Percentiles rank a stretch among this genome's conserved stretches.
Conservation (phyloP, 2,888 invertebrate species). For the Syrphus vitripennis region DNA sequence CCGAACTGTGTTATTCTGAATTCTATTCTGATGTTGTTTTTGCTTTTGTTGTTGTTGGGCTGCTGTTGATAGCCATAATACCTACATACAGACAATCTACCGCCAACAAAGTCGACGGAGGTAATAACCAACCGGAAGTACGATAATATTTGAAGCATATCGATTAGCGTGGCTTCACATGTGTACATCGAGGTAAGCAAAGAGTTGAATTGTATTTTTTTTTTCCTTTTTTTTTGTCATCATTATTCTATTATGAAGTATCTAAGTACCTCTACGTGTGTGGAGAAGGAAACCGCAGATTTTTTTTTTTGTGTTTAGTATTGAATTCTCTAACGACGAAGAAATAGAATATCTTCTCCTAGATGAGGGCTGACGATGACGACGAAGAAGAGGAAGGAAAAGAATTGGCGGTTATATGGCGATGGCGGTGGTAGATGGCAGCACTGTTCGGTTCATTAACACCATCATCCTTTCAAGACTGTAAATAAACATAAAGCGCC, state of each 20-base stretch:
- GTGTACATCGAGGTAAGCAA: conserved; percentile 34
- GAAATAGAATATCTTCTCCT: conserved; percentile 49
- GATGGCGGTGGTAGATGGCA: conserved; percentile 12
- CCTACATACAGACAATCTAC: conserved; percentile 34
- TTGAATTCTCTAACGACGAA: conserved; percentile 41
- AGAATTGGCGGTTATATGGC: background rate
- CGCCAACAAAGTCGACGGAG: conserved; percentile 58
- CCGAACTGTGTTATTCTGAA: conserved; percentile 64
- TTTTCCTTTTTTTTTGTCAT: conserved; percentile 17
- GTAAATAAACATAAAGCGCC: background rate
- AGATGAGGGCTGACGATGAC: conserved; percentile 28
- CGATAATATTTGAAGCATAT: conserved; percentile 71
- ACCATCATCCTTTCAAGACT: conserved; percentile 37
- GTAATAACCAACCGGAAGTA: conserved; percentile 71
- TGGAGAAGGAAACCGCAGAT: conserved; percentile 57
- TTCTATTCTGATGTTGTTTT: conserved; percentile 44
- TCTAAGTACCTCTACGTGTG: conserved; percentile 14
- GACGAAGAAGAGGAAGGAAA: conserved; percentile 1
- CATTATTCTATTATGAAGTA: conserved; percentile 28
- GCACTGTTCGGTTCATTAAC: conserved; percentile 50
- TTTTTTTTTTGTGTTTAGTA: conserved; percentile 17
- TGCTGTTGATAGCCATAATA: conserved; percentile 24
- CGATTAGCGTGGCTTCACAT: conserved; percentile 69
- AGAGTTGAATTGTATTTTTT: conserved; percentile 44
- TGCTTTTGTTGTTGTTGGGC: background rate